These are phyloP conservation scores for Acanthis flammea DNA, from an alignment of 2,797 vertebrate genomes.

Conservation along the genomic window DNA sequence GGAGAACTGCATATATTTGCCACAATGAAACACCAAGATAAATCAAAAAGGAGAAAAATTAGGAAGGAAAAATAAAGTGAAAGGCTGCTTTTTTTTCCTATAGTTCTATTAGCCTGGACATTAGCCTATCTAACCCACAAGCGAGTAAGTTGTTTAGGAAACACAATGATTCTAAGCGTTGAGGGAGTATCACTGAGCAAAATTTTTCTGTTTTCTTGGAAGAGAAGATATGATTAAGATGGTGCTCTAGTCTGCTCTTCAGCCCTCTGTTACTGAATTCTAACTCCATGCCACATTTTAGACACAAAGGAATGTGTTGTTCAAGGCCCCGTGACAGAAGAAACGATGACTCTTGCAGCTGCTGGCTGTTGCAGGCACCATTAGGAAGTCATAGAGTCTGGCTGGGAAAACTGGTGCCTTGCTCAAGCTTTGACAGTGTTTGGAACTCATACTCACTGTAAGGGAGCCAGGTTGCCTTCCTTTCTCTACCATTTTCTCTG, in stretches of 20 bases:
- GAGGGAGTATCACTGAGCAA: background rate
- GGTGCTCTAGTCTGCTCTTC: background rate
- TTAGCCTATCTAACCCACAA: background rate
- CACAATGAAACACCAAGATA: background rate
- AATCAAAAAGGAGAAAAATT: slow-evolving; percentile 25
- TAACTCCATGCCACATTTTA: background rate
- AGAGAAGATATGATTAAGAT: background rate
- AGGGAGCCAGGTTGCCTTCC: background rate
- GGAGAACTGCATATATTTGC: background rate
- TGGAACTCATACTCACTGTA: background rate
- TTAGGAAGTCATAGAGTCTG: background rate
- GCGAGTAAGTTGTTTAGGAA: background rate
- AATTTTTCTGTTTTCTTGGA: background rate
- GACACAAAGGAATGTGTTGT: background rate
- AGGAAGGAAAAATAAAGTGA: background rate
- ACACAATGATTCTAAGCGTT: background rate
- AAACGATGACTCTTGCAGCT: background rate
- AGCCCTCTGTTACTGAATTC: background rate
- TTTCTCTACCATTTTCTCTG: background rate
- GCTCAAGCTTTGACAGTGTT: background rate
- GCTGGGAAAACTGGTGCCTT: background rate
- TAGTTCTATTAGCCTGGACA: background rate
- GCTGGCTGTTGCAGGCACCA: background rate
- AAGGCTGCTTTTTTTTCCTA: background rate
- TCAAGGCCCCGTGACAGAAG: background rate